These are phyloP conservation scores for Apodemia zela DNA, from an alignment of 2,888 invertebrate species.

Conservation along the genomic window DNA sequence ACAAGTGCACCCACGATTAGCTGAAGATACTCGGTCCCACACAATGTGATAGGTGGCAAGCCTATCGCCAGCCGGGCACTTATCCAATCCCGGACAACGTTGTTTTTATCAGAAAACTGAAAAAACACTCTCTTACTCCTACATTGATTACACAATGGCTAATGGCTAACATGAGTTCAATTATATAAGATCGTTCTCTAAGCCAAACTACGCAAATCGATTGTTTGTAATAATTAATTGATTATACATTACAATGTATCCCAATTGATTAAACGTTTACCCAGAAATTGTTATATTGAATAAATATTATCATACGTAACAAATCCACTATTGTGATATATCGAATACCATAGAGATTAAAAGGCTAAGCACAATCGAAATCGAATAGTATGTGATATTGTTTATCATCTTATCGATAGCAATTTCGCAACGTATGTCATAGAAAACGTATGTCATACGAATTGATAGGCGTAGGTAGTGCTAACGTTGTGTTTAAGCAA, in stretches of 20 bases:
- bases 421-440: no score
- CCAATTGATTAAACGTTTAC: slow-evolving; percentile 9
- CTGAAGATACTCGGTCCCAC: no score
- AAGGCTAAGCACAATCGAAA: not conserved
- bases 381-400: not conserved
- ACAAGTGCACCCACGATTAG: no score
- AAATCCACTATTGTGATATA: not conserved
- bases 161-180: not conserved
- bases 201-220: not conserved
- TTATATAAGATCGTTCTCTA: not conserved
- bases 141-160: not conserved
- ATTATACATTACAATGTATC: not conserved
- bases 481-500: no score
- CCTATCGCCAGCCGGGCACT: no score
- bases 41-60: no score
- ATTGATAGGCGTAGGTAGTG: no score
- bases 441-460: no score
- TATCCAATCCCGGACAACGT: no score
- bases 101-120: no score
- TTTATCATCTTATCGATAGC: no score
- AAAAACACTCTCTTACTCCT: no score
- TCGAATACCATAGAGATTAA: not conserved
- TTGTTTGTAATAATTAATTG: slow-evolving; percentile 5
- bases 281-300: not conserved
- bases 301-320: slow-evolving; percentile 2